phyloP scores from a whole-genome alignment of 2,797 vertebrate genomes.

The Siniperca scherzeri region DNA sequence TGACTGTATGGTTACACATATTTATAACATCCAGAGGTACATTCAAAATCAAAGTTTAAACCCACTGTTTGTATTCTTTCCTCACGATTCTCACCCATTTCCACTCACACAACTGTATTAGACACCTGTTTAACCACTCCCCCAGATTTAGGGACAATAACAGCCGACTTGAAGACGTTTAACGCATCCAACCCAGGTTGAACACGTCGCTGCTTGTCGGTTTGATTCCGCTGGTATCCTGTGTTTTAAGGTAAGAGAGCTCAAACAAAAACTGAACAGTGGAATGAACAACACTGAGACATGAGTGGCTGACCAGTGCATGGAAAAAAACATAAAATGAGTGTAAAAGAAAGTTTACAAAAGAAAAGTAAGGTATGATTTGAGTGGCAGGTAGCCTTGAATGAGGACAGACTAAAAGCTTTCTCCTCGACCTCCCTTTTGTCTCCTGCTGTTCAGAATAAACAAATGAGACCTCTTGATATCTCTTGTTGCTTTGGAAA shows the following conservation, averaged over 20 bases:
- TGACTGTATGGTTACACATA: background rate
- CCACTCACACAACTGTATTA: constrained; percentile 1
- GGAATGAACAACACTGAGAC: constrained; percentile 64
- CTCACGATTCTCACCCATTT: background rate
- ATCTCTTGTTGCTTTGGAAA: constrained; percentile 42
- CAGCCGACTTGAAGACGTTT: constrained; percentile 1
- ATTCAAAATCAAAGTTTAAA: background rate
- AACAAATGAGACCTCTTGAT: constrained; percentile 25
- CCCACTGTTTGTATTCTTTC: background rate
- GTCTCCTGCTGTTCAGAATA: constrained; percentile 5
- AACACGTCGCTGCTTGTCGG: background rate
- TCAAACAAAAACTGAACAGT: constrained; percentile 57
- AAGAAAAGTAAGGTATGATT: constrained; percentile 57
- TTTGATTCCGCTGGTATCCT: constrained; percentile 37
- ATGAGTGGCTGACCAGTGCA: constrained; percentile 54
- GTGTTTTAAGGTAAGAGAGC: constrained; percentile 29
- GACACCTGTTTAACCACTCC: constrained; percentile 32
- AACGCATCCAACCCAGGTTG: constrained; percentile 10
- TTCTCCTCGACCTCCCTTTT: constrained; percentile 25
- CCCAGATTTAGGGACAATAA: constrained; percentile 14
- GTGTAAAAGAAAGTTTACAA: constrained; percentile 28
- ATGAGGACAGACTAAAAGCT: constrained; percentile 25
- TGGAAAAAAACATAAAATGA: constrained; percentile 56
- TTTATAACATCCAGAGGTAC: background rate
- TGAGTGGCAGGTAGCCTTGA: constrained; percentile 25